Conservation (phyloP, 2,888 invertebrate species). For the Mamestra brassicae region DNA sequence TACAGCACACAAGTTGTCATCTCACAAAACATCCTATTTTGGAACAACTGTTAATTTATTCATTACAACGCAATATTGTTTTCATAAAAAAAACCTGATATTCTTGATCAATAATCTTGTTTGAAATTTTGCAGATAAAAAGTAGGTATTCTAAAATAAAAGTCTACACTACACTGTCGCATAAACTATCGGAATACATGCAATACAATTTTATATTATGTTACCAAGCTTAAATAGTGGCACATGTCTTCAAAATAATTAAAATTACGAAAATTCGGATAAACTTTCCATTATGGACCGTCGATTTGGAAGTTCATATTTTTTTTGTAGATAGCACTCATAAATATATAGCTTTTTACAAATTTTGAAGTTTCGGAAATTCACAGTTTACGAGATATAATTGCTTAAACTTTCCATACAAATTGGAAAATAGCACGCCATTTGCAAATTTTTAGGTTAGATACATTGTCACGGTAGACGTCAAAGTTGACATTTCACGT, state of each 20-base stretch:
- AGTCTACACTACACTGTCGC: background rate
- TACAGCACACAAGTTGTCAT: background rate
- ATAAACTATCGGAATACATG: background rate
- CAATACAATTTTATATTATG: background rate
- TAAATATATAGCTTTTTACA: too few relatives aligned
- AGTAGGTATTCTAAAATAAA: background rate
- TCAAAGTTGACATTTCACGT: too few relatives aligned
- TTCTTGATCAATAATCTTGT: background rate
- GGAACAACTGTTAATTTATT: conserved; percentile 5
- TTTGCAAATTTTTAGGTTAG: too few relatives aligned
- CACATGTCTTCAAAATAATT: background rate
- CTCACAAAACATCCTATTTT: background rate
- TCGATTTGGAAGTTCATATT: too few relatives aligned
- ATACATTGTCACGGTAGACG: too few relatives aligned
- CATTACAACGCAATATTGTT: background rate
- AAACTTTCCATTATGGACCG: too few relatives aligned
- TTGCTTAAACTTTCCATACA: too few relatives aligned
- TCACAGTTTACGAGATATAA: too few relatives aligned
- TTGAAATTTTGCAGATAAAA: background rate
- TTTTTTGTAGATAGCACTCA: too few relatives aligned
- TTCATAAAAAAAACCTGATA: background rate
- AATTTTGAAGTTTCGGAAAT: too few relatives aligned
- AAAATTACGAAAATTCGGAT: background rate
- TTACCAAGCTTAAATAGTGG: too few relatives aligned
- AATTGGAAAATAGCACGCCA: too few relatives aligned